Evolutionary conservation across 2,797 vertebrate genomes (phyloP).

Genomic region (Lepilemur septentrionalis): DNA sequence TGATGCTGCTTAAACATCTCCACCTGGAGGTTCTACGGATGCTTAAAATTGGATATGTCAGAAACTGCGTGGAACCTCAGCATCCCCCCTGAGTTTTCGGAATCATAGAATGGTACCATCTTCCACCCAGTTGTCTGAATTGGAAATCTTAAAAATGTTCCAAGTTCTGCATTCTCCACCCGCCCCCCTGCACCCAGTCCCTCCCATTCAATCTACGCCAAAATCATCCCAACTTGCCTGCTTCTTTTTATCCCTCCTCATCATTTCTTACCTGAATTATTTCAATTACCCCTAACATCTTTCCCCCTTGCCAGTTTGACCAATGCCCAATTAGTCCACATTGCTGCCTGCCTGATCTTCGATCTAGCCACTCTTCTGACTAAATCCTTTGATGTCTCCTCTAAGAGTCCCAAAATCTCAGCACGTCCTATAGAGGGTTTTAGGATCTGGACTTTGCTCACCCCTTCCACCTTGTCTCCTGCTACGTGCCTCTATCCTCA

Average conservation of each 20-base stretch:
- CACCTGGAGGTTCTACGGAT: constrained; percentile 60
- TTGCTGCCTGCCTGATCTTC: neutral
- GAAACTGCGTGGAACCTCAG: neutral
- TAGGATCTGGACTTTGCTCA: neutral
- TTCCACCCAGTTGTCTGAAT: neutral
- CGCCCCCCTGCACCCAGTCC: neutral
- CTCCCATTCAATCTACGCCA: neutral
- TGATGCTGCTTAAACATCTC: constrained; percentile 41
- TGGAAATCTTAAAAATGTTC: neutral
- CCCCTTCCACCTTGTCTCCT: accelerated
- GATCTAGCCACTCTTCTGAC: neutral
- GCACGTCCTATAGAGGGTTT: neutral
- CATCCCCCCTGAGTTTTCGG: neutral
- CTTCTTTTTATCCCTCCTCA: neutral
- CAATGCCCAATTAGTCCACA: neutral
- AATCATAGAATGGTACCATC: neutral
- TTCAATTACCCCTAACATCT: neutral
- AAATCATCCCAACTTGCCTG: neutral
- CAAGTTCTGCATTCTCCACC: neutral
- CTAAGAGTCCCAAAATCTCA: neutral
- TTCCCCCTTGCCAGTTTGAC: neutral
- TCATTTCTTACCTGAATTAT: neutral
- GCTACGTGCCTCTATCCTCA: neutral
- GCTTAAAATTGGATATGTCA: neutral
- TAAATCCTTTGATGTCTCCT: neutral